A percentile compares a stretch with the other conserved stretches of the same genome.
Evolutionary conservation across 2,888 invertebrate genomes (phyloP).

Genomic region (Cheilosia pagana): DNA sequence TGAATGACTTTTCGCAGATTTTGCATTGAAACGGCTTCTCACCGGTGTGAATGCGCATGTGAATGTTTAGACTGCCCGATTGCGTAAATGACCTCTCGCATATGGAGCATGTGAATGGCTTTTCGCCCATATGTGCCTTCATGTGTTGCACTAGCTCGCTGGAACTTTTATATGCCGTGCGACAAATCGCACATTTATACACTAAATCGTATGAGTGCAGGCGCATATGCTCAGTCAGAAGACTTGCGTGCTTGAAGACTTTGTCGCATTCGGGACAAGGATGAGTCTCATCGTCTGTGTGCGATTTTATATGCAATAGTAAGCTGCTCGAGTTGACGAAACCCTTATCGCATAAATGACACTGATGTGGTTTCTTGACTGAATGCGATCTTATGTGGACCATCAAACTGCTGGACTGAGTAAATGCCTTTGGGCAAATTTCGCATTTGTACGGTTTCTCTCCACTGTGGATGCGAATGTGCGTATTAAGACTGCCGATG

Average conservation of each 20-base stretch:
- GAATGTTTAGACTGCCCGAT: conserved; percentile 83
- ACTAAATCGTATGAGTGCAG: conserved; percentile 83
- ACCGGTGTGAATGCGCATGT: conserved; percentile 83
- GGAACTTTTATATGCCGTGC: conserved; percentile 81
- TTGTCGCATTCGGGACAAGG: conserved; percentile 82
- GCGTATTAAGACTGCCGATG: conserved; percentile 83
- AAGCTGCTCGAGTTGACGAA: conserved; percentile 83
- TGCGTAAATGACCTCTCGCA: conserved; percentile 83
- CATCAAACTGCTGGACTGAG: conserved; percentile 83
- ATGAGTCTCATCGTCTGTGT: conserved; percentile 80
- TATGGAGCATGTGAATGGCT: conserved; percentile 83
- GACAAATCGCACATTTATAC: conserved; percentile 83
- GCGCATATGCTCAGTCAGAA: conserved; percentile 83
- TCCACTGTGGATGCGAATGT: conserved; percentile 83
- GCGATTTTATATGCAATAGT: conserved; percentile 81
- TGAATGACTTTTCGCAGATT: conserved; percentile 82
- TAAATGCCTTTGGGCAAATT: conserved; percentile 83
- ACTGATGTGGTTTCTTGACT: conserved; percentile 82
- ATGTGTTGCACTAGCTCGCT: conserved; percentile 83
- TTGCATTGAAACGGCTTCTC: conserved; percentile 83
- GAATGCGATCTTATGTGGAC: conserved; percentile 83
- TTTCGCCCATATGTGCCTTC: conserved; percentile 84
- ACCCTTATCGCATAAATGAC: conserved; percentile 82
- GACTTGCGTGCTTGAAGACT: conserved; percentile 82
- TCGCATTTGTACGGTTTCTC: conserved; percentile 83